Base-by-base conservation (phyloP, 2,113 vertebrate genomes). In the Corythornis madagascariensis region DNA sequence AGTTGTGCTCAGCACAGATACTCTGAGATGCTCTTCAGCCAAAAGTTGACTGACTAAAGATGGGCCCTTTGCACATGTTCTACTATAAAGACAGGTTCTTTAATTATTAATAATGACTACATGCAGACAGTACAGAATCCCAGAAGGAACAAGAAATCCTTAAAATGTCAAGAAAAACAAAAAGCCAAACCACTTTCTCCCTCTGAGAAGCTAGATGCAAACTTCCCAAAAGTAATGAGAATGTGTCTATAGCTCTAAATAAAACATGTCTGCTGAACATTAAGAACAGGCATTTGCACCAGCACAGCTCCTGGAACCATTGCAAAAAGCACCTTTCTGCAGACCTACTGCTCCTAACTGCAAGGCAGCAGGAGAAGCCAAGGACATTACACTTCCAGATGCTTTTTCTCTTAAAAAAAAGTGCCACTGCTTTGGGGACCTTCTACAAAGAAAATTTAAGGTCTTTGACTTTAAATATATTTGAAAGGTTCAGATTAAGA, bases 301-400 rank as follows among this genome's bases (percentile, higher is more conserved):
- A 83, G 50, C 83, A 86, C 43, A 43, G 66, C 28, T 86, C 57
- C 45, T 78, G 40, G 31, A 84, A 79, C 26, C 9, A 50, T 80
- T 56, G 40, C 40, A 69, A 86, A 53, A 2, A 4, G 5, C 31
- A 65, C 14, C 33, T 52, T 71, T 64, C 82, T 66, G 38, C 57
- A 74, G 45, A 64, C 59, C 72, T 82, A 45, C 31, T 69, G 40
- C 67, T 93, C 35, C 13, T 40, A 65, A 69, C 10, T 56, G 25
- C n/a, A 43, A 48, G 15, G 16, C 4, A 7, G 9, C 9, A 77
- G 11, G 5, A 78, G 8, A 55, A 79, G 5, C 19, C 0, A 0
- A 87, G 28, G 35, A 69, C 40, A 33, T 11, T 12, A 5, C 11
- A 9, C 43, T 53, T 81, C 26, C 70, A 81, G 42, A 59, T n/a